These are phyloP conservation scores for Entomobrya multifasciata DNA, from an alignment of 2,888 invertebrate genomes.

Conservation along the genomic window DNA sequence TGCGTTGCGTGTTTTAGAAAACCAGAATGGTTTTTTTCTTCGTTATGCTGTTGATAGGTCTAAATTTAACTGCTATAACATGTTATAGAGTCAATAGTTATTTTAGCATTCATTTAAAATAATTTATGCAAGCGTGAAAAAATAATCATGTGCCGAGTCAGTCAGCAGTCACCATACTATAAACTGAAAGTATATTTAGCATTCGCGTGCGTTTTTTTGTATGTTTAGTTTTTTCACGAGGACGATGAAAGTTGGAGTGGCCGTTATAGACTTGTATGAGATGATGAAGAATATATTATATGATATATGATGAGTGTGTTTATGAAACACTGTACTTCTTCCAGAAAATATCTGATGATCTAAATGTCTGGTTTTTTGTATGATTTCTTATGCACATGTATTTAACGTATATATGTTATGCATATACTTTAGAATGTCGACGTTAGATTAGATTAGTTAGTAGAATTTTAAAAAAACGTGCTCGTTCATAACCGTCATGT, in stretches of 20 bases:
- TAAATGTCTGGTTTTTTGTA: conserved; percentile 33
- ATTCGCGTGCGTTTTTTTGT: conserved; percentile 15
- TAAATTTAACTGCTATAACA: neutral
- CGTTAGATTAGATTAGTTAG: conserved; percentile 14
- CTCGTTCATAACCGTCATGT: conserved; percentile 13
- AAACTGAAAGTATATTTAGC: neutral
- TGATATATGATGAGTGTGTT: conserved; percentile 1
- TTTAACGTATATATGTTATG: neutral
- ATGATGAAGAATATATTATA: neutral
- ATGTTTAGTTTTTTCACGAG: neutral
- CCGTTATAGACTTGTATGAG: neutral
- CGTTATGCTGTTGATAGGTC: neutral
- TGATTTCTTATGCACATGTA: neutral
- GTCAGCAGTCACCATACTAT: neutral
- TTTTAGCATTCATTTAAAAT: conserved; percentile 20
- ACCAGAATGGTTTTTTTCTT: neutral
- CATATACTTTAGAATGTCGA: too few relatives aligned
- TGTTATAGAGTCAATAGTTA: neutral
- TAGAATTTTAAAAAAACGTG: neutral
- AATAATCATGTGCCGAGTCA: conserved; percentile 11
- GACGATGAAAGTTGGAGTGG: conserved; percentile 19
- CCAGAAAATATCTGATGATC: conserved; percentile 3
- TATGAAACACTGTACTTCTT: neutral
- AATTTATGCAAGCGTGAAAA: conserved; percentile 36
- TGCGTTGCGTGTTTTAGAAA: conserved; percentile 12